Base-by-base conservation (phyloP, 2,888 invertebrate genomes). In the Synergus japonicus region DNA sequence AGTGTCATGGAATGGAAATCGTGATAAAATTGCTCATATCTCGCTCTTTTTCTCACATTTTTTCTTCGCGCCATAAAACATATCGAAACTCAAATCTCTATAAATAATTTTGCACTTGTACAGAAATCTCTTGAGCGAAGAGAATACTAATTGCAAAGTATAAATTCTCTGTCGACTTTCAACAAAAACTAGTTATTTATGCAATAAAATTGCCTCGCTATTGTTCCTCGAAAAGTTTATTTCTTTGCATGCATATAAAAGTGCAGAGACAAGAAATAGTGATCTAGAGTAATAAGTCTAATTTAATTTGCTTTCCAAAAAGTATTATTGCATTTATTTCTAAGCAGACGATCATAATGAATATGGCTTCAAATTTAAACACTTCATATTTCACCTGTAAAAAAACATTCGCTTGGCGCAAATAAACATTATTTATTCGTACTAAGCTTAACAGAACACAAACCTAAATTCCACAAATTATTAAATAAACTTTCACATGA, bases 351-450 rank as follows among this genome's bases (percentile, higher is more conserved):
- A 73, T 73, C 54, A 73, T 73, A 73, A 54, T 15, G 37, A 54
- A 73, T 54, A 73, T 73, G 49, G 22, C 22, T 22, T 69, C 29
- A 49, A 29, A 37, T 41, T 29, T 65, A 46, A 69, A 46, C 8
- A 46, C 46, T 49, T 73, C 2, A 49, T 54, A 29, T 54, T 73
- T n/a, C 54, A 46, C 73, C 73, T 73, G 54, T 54, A 18, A 73
- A 78, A 49, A 10, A 60, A 18, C 60, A 22, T n/a, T 78, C 46
- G 78, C 82, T 85, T 82, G 69, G 79, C 80, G 81, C 83, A 82
- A 84, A 81, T 84, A 85, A 85, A 85, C 84, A 10, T 78, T 5
- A 84, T 85, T 81, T 84, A 84, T 82, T 82, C 84, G 84, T 78
- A 81, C 66, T 73, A 84, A 84, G 77, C 78, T 60, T 80, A 29